Percentiles rank a stretch among this genome's conserved stretches.
These are phyloP conservation scores for Crematogaster levior DNA, from an alignment of 2,888 invertebrate species.

Conservation along the genomic window DNA sequence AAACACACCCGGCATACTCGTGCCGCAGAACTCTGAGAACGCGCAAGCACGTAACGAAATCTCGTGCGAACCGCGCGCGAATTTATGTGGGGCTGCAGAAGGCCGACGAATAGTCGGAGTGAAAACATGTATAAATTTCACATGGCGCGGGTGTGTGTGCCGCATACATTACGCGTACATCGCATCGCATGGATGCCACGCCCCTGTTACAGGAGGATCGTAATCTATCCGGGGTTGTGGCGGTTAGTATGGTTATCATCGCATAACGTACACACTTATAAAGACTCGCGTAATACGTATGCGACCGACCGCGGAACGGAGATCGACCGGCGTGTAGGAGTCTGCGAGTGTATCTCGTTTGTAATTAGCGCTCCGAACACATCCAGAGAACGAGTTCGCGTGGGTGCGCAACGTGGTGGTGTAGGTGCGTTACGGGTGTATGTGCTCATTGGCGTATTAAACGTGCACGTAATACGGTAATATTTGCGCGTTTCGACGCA, in stretches of 20 bases:
- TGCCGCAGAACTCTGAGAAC: constrained; percentile 22
- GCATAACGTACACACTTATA: constrained; percentile 51
- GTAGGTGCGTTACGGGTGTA: constrained; percentile 21
- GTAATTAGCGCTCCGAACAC: constrained; percentile 61
- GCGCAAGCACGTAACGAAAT: constrained; percentile 35
- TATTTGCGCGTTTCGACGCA: constrained; percentile 58
- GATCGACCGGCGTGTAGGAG: constrained; percentile 2
- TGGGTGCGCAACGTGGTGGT: constrained; percentile 12
- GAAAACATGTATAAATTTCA: constrained; percentile 46
- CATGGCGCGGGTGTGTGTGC: neutral
- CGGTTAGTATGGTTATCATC: constrained; percentile 50
- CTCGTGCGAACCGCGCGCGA: constrained; percentile 38
- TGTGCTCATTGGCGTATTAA: neutral
- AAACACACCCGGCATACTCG: constrained; percentile 6
- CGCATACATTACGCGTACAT: constrained; percentile 42
- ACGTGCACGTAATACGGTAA: constrained; percentile 57
- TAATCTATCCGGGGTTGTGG: constrained; percentile 38
- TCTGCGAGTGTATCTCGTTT: constrained; percentile 49
- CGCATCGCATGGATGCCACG: constrained; percentile 52
- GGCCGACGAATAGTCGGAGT: constrained; percentile 33
- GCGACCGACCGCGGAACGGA: constrained; percentile 9
- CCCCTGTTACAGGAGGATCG: constrained; percentile 53
- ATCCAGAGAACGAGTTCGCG: neutral
- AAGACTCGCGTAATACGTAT: constrained; percentile 35
- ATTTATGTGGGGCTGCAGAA: constrained; percentile 25